A percentile compares a stretch with the other conserved stretches of the same genome.
Conservation (phyloP, 2,113 vertebrate genomes). For the Lepidothrix coronata region DNA sequence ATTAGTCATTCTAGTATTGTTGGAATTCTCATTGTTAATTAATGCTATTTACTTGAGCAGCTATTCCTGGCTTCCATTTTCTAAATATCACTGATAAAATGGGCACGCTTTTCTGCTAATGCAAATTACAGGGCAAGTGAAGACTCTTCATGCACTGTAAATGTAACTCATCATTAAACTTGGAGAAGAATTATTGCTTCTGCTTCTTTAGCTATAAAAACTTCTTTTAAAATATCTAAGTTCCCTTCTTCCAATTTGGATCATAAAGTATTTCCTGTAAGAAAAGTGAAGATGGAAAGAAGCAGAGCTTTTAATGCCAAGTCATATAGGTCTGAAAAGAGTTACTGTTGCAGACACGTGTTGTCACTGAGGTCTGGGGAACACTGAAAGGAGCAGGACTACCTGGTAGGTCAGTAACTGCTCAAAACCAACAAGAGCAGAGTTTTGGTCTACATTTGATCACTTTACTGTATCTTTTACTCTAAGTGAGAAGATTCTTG, state of each 20-base stretch:
- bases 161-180: not conserved
- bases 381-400: not conserved
- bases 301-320: not conserved
- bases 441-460: not conserved
- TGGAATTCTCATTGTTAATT: not conserved
- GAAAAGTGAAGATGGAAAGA: not conserved
- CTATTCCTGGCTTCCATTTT: not conserved
- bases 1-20: not conserved
- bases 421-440: not conserved
- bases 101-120: not conserved
- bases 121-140: constrained; percentile 42
- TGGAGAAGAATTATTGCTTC: not conserved
- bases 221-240: not conserved
- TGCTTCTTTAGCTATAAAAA: not conserved
- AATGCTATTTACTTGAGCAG: not conserved
- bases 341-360: not conserved
- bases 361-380: not conserved
- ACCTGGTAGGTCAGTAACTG: not conserved
- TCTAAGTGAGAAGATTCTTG: not conserved
- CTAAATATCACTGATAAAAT: not conserved
- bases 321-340: not conserved
- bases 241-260: not conserved
- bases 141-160: not conserved
- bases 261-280: not conserved
- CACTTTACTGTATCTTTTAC: not conserved